These are phyloP conservation scores for Hermodice carunculata DNA, from an alignment of 2,888 invertebrate genomes.

Conservation along the genomic window DNA sequence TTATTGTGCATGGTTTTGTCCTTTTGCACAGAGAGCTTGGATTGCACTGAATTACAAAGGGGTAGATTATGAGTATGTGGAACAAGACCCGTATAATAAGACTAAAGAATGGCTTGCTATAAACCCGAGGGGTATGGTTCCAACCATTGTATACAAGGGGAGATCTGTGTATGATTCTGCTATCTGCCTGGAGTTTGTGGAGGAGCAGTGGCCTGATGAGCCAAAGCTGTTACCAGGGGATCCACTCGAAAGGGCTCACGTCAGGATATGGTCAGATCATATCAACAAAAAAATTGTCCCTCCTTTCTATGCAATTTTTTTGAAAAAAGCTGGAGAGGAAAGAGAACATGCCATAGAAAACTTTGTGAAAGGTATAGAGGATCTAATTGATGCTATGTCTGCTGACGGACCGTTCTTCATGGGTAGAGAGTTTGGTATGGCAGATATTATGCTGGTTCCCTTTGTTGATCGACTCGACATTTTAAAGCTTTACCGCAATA, in stretches of 20 bases:
- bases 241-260: conserved; percentile 45
- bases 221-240: conserved; percentile 44
- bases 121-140: conserved; percentile 53
- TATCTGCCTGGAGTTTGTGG: conserved; percentile 51
- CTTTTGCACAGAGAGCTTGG: conserved; percentile 56
- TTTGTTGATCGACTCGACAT: conserved; percentile 38
- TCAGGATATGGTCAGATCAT: conserved; percentile 49
- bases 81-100: conserved; percentile 55
- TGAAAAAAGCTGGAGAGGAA: conserved; percentile 38
- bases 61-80: conserved; percentile 47
- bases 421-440: conserved; percentile 46
- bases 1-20: conserved; percentile 54
- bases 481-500: conserved; percentile 43
- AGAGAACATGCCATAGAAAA: conserved; percentile 37
- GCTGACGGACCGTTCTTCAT: conserved; percentile 44
- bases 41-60: conserved; percentile 49
- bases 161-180: conserved; percentile 48
- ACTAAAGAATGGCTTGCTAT: conserved; percentile 48
- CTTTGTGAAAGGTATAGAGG: conserved; percentile 36
- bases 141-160: conserved; percentile 43
- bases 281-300: conserved; percentile 49
- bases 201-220: conserved; percentile 43
- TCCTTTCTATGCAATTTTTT: conserved; percentile 44
- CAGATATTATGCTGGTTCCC: conserved; percentile 51
- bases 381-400: conserved; percentile 36